These are phyloP conservation scores for Hydrophis major DNA, from an alignment of 2,797 vertebrate species.

Conservation along the genomic window DNA sequence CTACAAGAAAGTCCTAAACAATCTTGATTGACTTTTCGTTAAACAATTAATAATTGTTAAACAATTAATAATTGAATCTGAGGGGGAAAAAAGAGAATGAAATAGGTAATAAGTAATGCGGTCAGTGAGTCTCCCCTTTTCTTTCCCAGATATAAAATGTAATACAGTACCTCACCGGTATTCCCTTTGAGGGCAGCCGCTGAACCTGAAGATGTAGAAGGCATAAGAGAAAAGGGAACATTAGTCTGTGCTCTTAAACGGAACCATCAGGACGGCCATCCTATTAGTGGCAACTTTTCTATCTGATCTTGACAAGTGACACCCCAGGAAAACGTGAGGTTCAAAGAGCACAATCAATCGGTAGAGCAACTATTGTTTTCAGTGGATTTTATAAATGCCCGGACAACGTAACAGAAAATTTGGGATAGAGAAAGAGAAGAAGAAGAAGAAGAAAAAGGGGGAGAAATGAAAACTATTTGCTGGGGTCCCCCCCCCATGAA, in stretches of 20 bases:
- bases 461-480: constrained; percentile 58
- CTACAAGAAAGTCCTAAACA: constrained; percentile 2
- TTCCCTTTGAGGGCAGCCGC: neutral
- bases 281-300: constrained; percentile 27
- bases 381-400: neutral
- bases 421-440: constrained; percentile 34
- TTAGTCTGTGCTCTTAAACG: constrained; percentile 8
- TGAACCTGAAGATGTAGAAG: constrained; percentile 15
- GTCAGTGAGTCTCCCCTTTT: neutral
- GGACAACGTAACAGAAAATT: neutral
- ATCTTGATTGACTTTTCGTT: constrained; percentile 34
- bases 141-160: neutral
- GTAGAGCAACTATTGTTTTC: neutral
- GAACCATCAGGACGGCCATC: neutral
- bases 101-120: neutral
- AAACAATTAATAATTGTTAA: constrained; percentile 9
- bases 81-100: neutral
- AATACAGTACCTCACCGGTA: constrained; percentile 30
- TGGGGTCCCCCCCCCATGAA: constrained; percentile 39
- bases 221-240: neutral
- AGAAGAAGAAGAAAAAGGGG: constrained; percentile 20
- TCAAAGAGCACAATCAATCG: neutral
- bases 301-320: constrained; percentile 24
- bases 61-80: constrained; percentile 6
- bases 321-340: neutral